phyloP scores from a whole-genome alignment of 2,797 vertebrate species.

The Pachyuromys duprasi region DNA sequence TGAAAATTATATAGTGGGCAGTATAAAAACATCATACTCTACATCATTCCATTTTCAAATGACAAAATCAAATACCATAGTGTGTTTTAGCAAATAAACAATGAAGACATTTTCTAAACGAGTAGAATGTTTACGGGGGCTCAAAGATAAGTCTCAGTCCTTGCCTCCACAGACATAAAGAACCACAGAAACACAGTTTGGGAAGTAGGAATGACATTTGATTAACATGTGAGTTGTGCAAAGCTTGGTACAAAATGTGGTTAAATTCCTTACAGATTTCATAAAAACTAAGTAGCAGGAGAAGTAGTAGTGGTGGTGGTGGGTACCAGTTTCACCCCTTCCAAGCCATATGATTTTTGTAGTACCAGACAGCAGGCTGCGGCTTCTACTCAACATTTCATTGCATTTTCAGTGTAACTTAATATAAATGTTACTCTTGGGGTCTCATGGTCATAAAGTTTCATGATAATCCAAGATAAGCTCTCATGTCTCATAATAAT shows the following conservation, averaged over 20 bases:
- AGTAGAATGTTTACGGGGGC: neutral
- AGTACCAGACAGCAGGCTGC: neutral
- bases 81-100: neutral
- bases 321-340: neutral
- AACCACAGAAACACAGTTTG: neutral
- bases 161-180: neutral
- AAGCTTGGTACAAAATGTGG: neutral
- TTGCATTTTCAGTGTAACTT: neutral
- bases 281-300: neutral
- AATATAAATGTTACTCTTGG: neutral
- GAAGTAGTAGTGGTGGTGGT: neutral
- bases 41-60: neutral
- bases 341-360: neutral
- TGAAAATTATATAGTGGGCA: slow-evolving; percentile 9
- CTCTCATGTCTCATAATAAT: neutral
- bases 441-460: neutral
- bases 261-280: neutral
- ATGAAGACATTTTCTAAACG: neutral
- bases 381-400: neutral
- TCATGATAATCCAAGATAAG: neutral
- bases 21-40: neutral
- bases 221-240: neutral
- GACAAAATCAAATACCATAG: slow-evolving; percentile 11
- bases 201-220: neutral
- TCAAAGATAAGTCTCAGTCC: neutral